phyloP scores from a whole-genome alignment of 2,113 vertebrate species.

The Baryphthengus martii region DNA sequence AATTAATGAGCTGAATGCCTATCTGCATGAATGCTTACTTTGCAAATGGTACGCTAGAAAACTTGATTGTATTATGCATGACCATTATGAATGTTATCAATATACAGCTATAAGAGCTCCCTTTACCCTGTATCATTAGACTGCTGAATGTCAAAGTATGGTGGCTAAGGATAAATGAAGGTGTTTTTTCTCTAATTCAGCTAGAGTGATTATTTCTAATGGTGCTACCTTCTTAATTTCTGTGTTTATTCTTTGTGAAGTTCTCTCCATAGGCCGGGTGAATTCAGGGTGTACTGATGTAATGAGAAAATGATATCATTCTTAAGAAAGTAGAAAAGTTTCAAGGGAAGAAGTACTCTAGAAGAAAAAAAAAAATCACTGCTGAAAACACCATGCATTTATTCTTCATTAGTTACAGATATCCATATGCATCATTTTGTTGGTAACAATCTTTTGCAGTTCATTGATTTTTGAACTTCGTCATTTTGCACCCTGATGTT shows the following conservation, averaged over 20 bases:
- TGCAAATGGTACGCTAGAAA: constrained; percentile 8
- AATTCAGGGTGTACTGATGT: not conserved
- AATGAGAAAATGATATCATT: not conserved
- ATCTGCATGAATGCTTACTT: constrained; percentile 41
- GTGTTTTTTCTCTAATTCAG: not conserved
- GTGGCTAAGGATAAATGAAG: not conserved
- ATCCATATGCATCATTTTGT: not conserved
- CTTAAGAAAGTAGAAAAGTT: not conserved
- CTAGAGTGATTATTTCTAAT: not conserved
- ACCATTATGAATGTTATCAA: constrained; percentile 52
- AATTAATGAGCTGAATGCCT: constrained; percentile 39
- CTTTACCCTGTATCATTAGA: not conserved
- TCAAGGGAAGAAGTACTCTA: not conserved
- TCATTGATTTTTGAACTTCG: not conserved
- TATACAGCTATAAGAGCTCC: not conserved
- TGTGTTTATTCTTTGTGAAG: not conserved
- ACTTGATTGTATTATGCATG: constrained; percentile 62
- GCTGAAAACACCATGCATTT: not conserved
- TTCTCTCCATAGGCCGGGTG: not conserved
- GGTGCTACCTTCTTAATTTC: constrained; percentile 21
- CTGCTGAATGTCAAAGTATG: constrained; percentile 11
- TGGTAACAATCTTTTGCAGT: not conserved
- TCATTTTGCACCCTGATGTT: not conserved
- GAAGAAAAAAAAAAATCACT: not conserved
- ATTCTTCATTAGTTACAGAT: not conserved